Evolutionary conservation across 1,140 invertebrate genomes (phyloP).

Genomic region (Carposina sasakii): DNA sequence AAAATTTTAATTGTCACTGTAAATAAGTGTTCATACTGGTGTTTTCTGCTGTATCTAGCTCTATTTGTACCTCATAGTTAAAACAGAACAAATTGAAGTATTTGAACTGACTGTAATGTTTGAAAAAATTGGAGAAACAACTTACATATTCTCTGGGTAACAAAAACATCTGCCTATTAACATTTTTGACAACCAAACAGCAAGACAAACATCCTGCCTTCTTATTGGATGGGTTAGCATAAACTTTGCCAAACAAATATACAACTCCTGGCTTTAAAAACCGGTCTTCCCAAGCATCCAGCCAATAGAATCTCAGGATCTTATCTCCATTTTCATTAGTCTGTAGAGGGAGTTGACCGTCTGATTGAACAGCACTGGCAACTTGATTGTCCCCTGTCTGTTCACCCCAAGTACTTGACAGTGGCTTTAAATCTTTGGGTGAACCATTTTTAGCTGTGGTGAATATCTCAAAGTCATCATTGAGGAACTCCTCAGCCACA

Average conservation of each 20-base stretch:
- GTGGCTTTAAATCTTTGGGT: slow-evolving; percentile 38
- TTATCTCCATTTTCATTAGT: slow-evolving; percentile 73
- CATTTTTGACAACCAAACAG: slow-evolving; percentile 91
- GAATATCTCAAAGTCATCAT: slow-evolving; percentile 73
- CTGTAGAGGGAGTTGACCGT: slow-evolving; percentile 70
- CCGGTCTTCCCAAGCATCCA: slow-evolving; percentile 94
- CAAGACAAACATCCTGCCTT: slow-evolving; percentile 86
- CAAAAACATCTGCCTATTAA: slow-evolving; percentile 87
- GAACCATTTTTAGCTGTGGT: slow-evolving; percentile 44
- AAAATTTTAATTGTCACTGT: no score
- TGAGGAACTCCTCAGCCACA: slow-evolving; percentile 64
- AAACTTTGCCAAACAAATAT: slow-evolving; percentile 95
- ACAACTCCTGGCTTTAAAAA: slow-evolving; percentile 87
- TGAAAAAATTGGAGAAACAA: no score
- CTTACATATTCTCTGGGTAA: slow-evolving; percentile 89
- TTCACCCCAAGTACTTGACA: slow-evolving; percentile 53
- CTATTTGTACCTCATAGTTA: no score
- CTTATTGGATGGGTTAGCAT: slow-evolving; percentile 74
- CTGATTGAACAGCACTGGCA: slow-evolving; percentile 35
- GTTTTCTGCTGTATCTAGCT: no score
- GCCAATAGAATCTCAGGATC: slow-evolving; percentile 92
- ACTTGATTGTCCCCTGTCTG: slow-evolving; percentile 46
- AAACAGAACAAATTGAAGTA: no score
- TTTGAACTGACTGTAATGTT: no score
- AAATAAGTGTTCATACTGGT: no score